These are phyloP conservation scores for Drosophila mayri DNA, from an alignment of 1,140 invertebrate genomes.

Conservation along the genomic window DNA sequence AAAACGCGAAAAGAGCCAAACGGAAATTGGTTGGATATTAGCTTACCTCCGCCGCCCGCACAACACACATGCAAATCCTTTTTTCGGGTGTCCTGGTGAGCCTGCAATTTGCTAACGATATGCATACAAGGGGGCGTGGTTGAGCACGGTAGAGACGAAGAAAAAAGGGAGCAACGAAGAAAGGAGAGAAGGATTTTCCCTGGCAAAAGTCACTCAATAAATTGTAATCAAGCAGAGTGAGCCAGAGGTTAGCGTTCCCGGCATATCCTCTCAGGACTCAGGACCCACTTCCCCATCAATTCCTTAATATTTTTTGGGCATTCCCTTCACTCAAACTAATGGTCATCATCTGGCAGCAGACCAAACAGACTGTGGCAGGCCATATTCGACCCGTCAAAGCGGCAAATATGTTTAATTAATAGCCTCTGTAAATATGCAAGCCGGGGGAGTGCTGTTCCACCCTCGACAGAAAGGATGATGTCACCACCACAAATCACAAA, in stretches of 20 bases:
- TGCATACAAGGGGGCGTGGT: constrained; percentile 69
- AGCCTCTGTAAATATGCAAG: constrained; percentile 42
- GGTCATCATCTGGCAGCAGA: constrained; percentile 34
- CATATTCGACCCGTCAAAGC: constrained; percentile 17
- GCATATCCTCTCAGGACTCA: not conserved
- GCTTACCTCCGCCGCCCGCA: constrained; percentile 49
- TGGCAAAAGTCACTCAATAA: constrained; percentile 53
- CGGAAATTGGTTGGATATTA: constrained; percentile 81
- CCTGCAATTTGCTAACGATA: constrained; percentile 84
- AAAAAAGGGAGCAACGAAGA: constrained; percentile 14
- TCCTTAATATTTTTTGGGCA: constrained; percentile 1
- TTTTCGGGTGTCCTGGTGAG: constrained; percentile 56
- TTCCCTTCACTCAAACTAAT: constrained; percentile 24
- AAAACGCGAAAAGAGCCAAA: constrained; percentile 60
- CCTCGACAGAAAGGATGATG: constrained; percentile 51
- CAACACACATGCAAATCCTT: constrained; percentile 20
- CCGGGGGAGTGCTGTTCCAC: constrained; percentile 13
- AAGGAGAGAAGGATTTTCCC: constrained; percentile 12
- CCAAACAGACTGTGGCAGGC: constrained; percentile 46
- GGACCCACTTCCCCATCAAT: constrained; percentile 1
- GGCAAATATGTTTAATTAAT: constrained; percentile 78
- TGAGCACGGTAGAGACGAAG: constrained; percentile 4
- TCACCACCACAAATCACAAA: constrained; percentile 77
- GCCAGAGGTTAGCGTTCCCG: not conserved
- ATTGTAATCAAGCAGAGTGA: constrained; percentile 67